phyloP scores from a whole-genome alignment of 2,888 invertebrate species.

The Mesopsocus fuscifrons region DNA sequence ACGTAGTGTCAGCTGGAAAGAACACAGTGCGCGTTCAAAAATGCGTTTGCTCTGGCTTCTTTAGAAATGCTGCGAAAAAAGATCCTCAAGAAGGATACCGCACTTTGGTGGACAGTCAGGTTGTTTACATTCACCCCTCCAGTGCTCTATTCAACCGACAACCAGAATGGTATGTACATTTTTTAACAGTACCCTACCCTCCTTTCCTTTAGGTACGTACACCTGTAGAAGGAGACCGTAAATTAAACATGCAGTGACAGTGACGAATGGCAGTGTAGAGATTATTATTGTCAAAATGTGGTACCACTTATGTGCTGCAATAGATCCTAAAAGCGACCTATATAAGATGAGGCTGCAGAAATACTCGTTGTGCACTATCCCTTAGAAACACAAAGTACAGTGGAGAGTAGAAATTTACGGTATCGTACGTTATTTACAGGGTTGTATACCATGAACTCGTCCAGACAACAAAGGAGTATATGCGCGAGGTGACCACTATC shows the following conservation, averaged over 20 bases:
- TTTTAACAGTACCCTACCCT: background rate
- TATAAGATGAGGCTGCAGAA: too few species aligned
- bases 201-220: constrained; percentile 1
- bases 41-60: constrained; percentile 96
- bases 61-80: constrained; percentile 96
- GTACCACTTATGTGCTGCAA: too few species aligned
- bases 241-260: too few species aligned
- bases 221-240: background rate
- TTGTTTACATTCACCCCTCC: constrained; percentile 97
- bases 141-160: constrained; percentile 95
- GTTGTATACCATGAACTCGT: constrained; percentile 98
- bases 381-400: too few species aligned
- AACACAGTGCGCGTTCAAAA: constrained; percentile 93
- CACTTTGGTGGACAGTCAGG: constrained; percentile 92
- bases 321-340: too few species aligned
- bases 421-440: too few species aligned
- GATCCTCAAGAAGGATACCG: constrained; percentile 98
- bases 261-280: too few species aligned
- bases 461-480: constrained; percentile 97
- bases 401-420: too few species aligned
- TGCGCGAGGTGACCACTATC: constrained; percentile 93
- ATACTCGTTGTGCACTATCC: too few species aligned
- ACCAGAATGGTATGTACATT: constrained; percentile 70
- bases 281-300: too few species aligned
- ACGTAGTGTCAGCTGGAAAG: constrained; percentile 92